phyloP scores from a whole-genome alignment of 2,888 invertebrate genomes.

The Achlya flavicornis region DNA sequence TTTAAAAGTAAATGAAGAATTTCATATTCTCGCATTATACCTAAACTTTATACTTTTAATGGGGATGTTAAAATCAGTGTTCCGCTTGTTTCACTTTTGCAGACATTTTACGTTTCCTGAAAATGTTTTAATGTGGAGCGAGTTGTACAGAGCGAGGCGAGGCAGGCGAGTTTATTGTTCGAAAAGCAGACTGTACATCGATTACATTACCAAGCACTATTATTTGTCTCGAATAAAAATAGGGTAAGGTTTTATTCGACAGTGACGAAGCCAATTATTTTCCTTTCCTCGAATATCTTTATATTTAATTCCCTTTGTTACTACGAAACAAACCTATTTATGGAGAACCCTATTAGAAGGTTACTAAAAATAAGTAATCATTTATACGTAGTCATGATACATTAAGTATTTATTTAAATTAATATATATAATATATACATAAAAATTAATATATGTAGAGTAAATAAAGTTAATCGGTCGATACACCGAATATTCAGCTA shows the following conservation, averaged over 20 bases:
- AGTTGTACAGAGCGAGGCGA: neutral
- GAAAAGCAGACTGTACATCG: conserved; percentile 4
- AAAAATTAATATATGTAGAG: too few relatives aligned
- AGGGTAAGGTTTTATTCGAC: neutral
- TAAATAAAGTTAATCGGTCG: too few relatives aligned
- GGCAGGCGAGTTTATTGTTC: neutral
- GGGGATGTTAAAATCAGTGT: neutral
- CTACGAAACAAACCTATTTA: neutral
- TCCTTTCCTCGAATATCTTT: neutral
- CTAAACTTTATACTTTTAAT: neutral
- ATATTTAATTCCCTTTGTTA: neutral
- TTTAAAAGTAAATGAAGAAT: too few relatives aligned
- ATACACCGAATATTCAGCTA: too few relatives aligned
- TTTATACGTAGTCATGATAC: too few relatives aligned
- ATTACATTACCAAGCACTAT: conserved; percentile 1
- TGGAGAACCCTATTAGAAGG: neutral
- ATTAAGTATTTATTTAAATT: too few relatives aligned
- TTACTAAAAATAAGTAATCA: neutral
- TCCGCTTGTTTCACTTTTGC: neutral
- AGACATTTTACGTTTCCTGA: neutral
- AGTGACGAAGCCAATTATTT: conserved; percentile 1
- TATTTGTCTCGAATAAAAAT: conserved; percentile 7
- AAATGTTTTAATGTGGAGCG: neutral
- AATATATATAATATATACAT: too few relatives aligned
- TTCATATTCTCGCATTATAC: too few relatives aligned